Evolutionary conservation across 2,797 vertebrate species (phyloP).

Genomic region (Pelochelys cantorii): DNA sequence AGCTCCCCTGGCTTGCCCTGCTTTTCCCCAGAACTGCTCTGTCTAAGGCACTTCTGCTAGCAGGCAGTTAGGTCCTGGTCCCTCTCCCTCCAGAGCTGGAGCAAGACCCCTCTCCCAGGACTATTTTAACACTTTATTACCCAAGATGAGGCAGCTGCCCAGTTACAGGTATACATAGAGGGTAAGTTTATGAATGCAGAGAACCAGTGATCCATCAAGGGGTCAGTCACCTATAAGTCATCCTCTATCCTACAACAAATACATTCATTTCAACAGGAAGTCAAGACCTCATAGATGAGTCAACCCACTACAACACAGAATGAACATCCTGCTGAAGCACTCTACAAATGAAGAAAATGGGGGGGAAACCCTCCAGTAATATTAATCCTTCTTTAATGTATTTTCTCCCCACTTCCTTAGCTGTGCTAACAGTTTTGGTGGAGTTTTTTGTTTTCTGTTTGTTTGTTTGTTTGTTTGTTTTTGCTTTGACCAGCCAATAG

Average conservation of each 20-base stretch:
- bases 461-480: neutral
- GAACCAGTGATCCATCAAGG: neutral
- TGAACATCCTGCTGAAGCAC: neutral
- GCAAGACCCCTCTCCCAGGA: too few relatives aligned
- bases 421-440: neutral
- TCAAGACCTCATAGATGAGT: neutral
- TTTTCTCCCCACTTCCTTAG: neutral
- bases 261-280: neutral
- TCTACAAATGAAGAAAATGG: neutral
- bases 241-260: neutral
- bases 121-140: too few relatives aligned
- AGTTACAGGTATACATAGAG: neutral
- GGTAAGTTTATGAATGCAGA: neutral
- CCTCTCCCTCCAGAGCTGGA: too few relatives aligned
- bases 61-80: too few relatives aligned
- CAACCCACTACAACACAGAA: neutral
- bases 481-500: neutral
- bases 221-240: neutral
- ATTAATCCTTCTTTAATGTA: neutral
- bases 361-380: neutral
- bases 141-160: too few relatives aligned
- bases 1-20: too few relatives aligned
- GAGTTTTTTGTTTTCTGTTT: too few relatives aligned
- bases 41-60: too few relatives aligned
- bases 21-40: too few relatives aligned